Evolutionary conservation across 1,140 invertebrate species (phyloP), one percentile per base, ranked within the genome.

Genomic region (Megathymus violae): DNA sequence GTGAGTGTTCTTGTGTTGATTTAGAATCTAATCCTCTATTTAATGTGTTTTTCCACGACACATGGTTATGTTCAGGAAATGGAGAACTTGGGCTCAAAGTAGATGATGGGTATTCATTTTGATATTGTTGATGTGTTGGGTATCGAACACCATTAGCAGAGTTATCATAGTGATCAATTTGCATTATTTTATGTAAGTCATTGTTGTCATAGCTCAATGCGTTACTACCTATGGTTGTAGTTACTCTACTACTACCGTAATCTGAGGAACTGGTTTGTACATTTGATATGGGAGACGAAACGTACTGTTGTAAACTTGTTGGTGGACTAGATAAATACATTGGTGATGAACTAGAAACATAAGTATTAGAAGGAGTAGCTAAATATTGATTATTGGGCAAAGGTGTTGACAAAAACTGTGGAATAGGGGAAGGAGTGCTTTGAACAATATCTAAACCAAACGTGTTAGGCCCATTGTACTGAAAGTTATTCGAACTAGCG

Each of bases 151-250:
- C 88, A 70, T 81, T 90, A 13, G 70, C 81, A 36, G 86, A 80
- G 64, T 91, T 91, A 65, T 90, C 84, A 67, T 89, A 92, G 69
- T 91, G 89, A 69, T 91, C 87, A 44, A 88, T 85, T 62, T 86
- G 81, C 62, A 91, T 80, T 62, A 82, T 82, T 62, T 91, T 90
- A 54, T 71, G 77, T 34, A 60, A 43, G 43, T 81, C 78, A 58
- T 71, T 79, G 38, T 62, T 77, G 11, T 82, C 81, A 41, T 82
- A 86, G 56, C 54, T 73, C 7, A 67, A 16, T 17, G 48, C 36
- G 67, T 78, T 83, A 61, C 68, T 84, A 10, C 66, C 74, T 9
- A 76, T 52, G 2, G 78, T 86, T 43, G 71, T 66, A 6, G 76
- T 75, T 10, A 78, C 60, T 65, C 74, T 77, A 17, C 79, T 87